phyloP scores from a whole-genome alignment of 2,113 vertebrate species.

The Apistogramma diplotaenia region DNA sequence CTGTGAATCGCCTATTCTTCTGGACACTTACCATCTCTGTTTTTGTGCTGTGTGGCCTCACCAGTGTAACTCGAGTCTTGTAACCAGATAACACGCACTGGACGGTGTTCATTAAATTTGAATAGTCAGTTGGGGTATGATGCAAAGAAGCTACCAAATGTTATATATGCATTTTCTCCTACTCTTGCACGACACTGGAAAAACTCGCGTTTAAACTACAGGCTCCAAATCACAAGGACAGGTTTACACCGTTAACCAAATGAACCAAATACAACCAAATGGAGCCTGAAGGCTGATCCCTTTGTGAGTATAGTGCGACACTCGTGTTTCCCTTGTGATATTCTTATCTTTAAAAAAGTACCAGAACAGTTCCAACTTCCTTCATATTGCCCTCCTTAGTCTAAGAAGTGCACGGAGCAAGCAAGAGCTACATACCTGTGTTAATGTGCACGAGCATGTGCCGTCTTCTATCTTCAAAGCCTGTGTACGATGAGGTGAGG shows the following conservation, averaged over 20 bases:
- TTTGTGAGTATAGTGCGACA: neutral
- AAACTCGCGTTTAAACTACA: neutral
- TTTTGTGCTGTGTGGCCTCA: constrained; percentile 7
- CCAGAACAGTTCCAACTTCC: neutral
- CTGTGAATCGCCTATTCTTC: neutral
- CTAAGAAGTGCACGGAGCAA: neutral
- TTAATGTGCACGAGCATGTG: neutral
- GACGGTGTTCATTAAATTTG: constrained; percentile 76
- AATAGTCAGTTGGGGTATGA: constrained; percentile 54
- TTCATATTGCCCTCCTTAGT: neutral
- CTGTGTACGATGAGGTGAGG: neutral
- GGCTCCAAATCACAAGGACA: neutral
- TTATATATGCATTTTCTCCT: neutral
- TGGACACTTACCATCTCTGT: neutral
- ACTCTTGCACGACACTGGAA: neutral
- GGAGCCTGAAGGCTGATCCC: neutral
- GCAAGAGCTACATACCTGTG: constrained; percentile 51
- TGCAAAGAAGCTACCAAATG: constrained; percentile 17
- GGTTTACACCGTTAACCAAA: neutral
- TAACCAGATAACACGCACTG: constrained; percentile 72
- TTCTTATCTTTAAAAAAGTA: neutral
- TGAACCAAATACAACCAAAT: neutral
- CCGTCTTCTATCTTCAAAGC: neutral
- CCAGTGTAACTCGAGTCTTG: constrained; percentile 66
- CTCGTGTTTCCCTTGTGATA: neutral